Base-by-base conservation (phyloP, 2,888 invertebrate species). In the Chrysodeixis includens region DNA sequence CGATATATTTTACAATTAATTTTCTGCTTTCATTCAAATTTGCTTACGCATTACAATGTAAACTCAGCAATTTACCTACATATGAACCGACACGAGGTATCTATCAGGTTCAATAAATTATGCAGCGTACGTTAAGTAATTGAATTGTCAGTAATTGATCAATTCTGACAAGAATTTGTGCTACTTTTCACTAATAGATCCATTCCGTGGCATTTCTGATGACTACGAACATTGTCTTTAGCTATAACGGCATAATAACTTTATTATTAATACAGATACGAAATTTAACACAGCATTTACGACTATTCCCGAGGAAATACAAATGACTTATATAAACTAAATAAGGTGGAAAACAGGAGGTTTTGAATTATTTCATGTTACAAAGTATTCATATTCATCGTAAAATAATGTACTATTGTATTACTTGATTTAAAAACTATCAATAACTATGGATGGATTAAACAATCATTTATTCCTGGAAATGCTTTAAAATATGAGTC, bases 381-480 rank as follows among this genome's bases (percentile, higher is more conserved):
- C 26, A 52, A 61, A 73, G 67, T 54, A 58, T 74, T 73, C 62
- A 74, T 77, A 52, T 10, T n/a, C 12, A 46, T 26, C 65, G 30
- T 75, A 77, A 77, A 74, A 65, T 44, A 26, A 56, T 44, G 56
- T 73, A 73, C 58, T 65, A 68, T 77, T 61, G 16, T 30, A 59
- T 16, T n/a, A 62, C 59, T 60, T 57, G 26, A 20, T 66, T 57
- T 53, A 51, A 56, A 53, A 8, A 7, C 44, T 52, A 52, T 44
- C 20, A 57, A 55, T 53, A 59, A 30, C n/a, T 12, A 20, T 57
- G 26, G 53, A 5, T 6, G n/a, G n/a, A 40, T 40, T n/a, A 0
- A n/a, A n/a, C n/a, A n/a, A 40, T n/a, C n/a, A 40, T n/a, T n/a
- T 14, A 40, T 40, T n/a, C n/a, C 40, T n/a, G 20, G 4, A 20